A percentile compares a stretch with the other conserved stretches of the same genome.
These are phyloP conservation scores for Herminia tarsipennalis DNA, from an alignment of 2,888 invertebrate genomes.

Conservation along the genomic window DNA sequence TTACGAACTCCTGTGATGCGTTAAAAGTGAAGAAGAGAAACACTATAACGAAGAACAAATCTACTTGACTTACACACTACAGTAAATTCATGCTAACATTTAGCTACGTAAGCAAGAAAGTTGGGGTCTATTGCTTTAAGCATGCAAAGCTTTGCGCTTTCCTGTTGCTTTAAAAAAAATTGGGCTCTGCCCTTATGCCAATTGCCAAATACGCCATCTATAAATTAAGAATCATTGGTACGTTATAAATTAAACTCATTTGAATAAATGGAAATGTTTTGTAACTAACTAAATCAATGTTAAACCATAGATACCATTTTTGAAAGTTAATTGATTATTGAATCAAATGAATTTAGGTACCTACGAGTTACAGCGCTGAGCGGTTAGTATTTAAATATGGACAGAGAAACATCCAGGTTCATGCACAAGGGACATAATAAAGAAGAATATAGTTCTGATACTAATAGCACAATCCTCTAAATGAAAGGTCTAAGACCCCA, in stretches of 20 bases:
- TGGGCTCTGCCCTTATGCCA: constrained; percentile 34
- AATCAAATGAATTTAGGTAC: constrained; percentile 38
- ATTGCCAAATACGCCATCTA: constrained; percentile 52
- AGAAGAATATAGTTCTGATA: too few species aligned
- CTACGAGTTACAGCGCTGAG: constrained; percentile 41
- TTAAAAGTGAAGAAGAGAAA: constrained; percentile 53
- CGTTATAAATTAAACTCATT: constrained; percentile 29
- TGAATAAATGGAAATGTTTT: constrained; percentile 11
- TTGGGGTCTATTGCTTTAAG: constrained; percentile 39
- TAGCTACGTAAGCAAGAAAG: constrained; percentile 49
- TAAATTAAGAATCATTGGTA: constrained; percentile 44
- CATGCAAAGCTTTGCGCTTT: constrained; percentile 55
- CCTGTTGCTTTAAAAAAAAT: constrained; percentile 36
- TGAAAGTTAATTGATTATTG: constrained; percentile 2
- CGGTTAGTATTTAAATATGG: constrained; percentile 25
- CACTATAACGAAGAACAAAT: constrained; percentile 33
- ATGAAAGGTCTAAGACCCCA: not conserved
- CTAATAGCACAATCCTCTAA: not conserved
- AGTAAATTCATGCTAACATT: constrained; percentile 31
- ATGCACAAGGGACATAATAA: constrained; percentile 3
- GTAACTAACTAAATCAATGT: not conserved
- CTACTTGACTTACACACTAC: constrained; percentile 44
- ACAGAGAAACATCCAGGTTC: not conserved
- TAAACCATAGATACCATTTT: not conserved
- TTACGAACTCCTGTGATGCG: constrained; percentile 60